Conservation (phyloP, 2,113 vertebrate genomes). For the Syngnathus floridae region DNA sequence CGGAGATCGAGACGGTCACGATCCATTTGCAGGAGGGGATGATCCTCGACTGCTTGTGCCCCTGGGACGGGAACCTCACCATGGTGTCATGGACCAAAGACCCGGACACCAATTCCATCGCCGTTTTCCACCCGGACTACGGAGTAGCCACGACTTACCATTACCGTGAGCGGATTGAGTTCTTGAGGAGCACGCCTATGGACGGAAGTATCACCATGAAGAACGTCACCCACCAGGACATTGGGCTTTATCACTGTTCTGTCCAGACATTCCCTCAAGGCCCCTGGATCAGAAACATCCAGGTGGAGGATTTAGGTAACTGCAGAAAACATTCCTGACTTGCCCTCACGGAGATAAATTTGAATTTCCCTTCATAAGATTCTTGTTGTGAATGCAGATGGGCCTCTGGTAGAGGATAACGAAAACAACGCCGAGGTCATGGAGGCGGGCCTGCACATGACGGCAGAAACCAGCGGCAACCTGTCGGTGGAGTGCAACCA, state of each 20-base stretch:
- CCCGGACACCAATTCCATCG: conserved; percentile 47
- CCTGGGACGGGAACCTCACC: conserved; percentile 55
- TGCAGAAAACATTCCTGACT: not conserved
- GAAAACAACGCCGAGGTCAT: not conserved
- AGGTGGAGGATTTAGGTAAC: conserved; percentile 71
- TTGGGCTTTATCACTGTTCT: conserved; percentile 71
- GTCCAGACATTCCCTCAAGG: conserved; percentile 71
- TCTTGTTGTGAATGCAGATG: conserved; percentile 34
- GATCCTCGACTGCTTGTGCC: conserved; percentile 73
- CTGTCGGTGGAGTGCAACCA: conserved; percentile 64
- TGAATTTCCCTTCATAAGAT: not conserved
- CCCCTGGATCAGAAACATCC: conserved; percentile 64
- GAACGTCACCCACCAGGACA: conserved; percentile 68
- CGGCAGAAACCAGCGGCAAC: conserved; percentile 49
- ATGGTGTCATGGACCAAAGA: conserved; percentile 77
- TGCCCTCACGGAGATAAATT: not conserved
- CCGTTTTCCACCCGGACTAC: conserved; percentile 60
- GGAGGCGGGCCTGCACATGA: conserved; percentile 11
- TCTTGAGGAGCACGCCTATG: conserved; percentile 52
- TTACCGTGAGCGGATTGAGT: conserved; percentile 65
- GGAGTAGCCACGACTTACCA: conserved; percentile 34
- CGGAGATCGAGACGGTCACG: conserved; percentile 49
- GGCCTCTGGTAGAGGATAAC: conserved; percentile 38
- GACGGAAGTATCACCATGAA: conserved; percentile 70
- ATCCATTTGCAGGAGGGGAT: conserved; percentile 71